Evolutionary conservation across 2,113 vertebrate species (phyloP).

Genomic region (Asarcornis scutulata): DNA sequence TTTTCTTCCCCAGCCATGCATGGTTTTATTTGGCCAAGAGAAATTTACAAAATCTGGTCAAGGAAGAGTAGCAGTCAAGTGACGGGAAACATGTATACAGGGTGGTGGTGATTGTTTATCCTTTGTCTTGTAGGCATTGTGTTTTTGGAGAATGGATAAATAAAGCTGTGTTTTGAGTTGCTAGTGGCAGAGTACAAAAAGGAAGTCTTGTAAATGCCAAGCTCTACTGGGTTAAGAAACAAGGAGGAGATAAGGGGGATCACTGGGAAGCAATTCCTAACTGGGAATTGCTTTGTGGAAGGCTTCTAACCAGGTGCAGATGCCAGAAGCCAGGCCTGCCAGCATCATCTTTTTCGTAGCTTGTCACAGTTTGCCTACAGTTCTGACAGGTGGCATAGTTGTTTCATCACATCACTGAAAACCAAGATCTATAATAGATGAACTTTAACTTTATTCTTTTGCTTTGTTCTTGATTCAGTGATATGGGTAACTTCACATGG

Average conservation of each 20-base stretch:
- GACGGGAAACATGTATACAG: neutral
- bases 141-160: constrained; percentile 5
- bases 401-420: neutral
- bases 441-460: neutral
- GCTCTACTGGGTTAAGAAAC: neutral
- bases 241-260: neutral
- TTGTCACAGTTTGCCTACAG: neutral
- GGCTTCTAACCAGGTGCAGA: neutral
- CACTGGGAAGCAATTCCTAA: neutral
- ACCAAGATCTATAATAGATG: neutral
- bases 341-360: neutral
- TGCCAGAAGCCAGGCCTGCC: neutral
- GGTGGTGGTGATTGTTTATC: neutral
- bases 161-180: neutral
- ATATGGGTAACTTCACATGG: neutral
- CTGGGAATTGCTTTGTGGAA: neutral
- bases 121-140: neutral
- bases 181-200: neutral
- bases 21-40: neutral
- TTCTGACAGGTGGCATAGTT: neutral
- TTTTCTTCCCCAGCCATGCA: neutral
- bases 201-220: neutral
- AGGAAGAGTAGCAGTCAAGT: neutral
- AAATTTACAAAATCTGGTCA: neutral
- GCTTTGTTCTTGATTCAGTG: neutral